These are phyloP conservation scores for Melanaphis sacchari DNA, from an alignment of 1,140 invertebrate genomes.

Conservation along the genomic window DNA sequence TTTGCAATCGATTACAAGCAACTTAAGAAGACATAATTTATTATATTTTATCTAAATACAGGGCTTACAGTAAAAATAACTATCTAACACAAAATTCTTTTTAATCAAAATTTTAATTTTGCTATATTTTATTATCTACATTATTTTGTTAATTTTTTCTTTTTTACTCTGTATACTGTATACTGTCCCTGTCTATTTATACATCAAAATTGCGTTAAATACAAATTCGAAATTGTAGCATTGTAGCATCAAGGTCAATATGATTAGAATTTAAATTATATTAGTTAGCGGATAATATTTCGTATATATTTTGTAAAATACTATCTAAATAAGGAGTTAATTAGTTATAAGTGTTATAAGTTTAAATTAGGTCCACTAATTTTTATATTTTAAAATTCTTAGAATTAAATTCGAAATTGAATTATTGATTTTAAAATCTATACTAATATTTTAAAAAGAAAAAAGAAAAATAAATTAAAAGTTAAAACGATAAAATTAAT, in stretches of 20 bases:
- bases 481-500: no score
- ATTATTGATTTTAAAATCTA: no score
- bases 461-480: no score
- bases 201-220: neutral
- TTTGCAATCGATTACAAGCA: neutral
- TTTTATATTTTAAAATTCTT: neutral
- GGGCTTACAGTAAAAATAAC: neutral
- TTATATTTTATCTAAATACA: neutral
- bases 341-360: no score
- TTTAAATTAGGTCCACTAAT: neutral
- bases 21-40: neutral
- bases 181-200: neutral
- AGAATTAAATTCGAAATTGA: no score
- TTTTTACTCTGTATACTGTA: neutral
- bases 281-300: no score
- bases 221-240: no score
- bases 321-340: no score
- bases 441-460: no score
- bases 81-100: neutral
- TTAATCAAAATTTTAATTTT: neutral
- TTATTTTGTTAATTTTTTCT: neutral
- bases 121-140: neutral
- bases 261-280: no score
- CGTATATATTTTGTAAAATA: no score
- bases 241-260: no score